Evolutionary conservation across 2,113 vertebrate genomes (phyloP).

Genomic region (Carassius carassius): DNA sequence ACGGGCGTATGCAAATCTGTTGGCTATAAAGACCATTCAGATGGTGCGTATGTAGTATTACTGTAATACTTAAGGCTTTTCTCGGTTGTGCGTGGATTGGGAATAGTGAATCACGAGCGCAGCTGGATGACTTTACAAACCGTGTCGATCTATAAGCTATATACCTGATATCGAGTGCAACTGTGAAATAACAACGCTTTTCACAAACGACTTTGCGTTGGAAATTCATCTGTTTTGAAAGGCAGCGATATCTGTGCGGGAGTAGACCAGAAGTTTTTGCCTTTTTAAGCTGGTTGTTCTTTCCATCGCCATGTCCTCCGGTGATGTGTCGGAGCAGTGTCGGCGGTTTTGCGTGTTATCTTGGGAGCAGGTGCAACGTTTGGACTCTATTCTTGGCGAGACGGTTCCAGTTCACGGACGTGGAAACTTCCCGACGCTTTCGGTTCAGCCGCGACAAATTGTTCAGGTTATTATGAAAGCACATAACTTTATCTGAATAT

Average conservation of each 20-base stretch:
- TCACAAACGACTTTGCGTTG: background rate
- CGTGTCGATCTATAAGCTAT: background rate
- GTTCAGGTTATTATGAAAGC: constrained; percentile 83
- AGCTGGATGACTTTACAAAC: constrained; percentile 7
- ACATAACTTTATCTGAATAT: background rate
- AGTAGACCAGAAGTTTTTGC: constrained; percentile 3
- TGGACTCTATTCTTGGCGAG: constrained; percentile 91
- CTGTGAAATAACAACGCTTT: background rate
- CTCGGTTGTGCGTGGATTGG: background rate
- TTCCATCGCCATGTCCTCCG: constrained; percentile 71
- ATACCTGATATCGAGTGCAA: background rate
- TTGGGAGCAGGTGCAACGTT: constrained; percentile 93
- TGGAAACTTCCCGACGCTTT: constrained; percentile 95
- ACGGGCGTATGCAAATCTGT: constrained; percentile 60
- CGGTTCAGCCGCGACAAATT: constrained; percentile 87
- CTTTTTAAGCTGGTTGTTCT: constrained; percentile 1
- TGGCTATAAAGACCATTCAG: constrained; percentile 60
- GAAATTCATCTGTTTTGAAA: background rate
- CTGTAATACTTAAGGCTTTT: background rate
- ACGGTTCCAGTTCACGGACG: constrained; percentile 94
- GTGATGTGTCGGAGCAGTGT: constrained; percentile 76
- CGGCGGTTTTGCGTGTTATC: constrained; percentile 85
- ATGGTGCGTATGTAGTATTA: background rate
- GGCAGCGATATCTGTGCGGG: constrained; percentile 4
- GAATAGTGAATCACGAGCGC: constrained; percentile 11